Evolutionary conservation across 1,140 invertebrate species (phyloP).

Genomic region (Protaetia brevitarsis): DNA sequence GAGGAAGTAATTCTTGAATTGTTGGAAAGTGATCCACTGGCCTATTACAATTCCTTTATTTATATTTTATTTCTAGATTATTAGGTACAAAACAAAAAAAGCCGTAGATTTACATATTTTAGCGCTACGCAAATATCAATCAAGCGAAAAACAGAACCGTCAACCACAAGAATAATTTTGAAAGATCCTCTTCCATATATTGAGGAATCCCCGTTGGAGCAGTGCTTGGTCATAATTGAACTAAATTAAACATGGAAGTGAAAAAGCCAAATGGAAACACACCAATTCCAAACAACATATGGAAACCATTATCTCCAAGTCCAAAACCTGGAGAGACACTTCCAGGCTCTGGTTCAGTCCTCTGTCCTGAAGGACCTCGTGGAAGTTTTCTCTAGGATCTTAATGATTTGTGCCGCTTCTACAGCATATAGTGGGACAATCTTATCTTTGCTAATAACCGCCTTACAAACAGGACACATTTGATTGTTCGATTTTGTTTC

Average conservation of each 20-base stretch:
- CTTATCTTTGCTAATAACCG: slow-evolving; percentile 95
- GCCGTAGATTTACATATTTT: not conserved
- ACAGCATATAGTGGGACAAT: slow-evolving; percentile 99
- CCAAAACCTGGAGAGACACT: slow-evolving; percentile 76
- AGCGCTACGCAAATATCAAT: slow-evolving; percentile 83
- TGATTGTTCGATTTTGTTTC: slow-evolving; percentile 89
- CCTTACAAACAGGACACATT: slow-evolving; percentile 99
- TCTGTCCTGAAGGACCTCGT: slow-evolving; percentile 85
- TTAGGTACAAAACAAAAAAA: not conserved
- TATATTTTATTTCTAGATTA: not conserved
- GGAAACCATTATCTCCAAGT: slow-evolving; percentile 89
- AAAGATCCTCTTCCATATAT: slow-evolving; percentile 86
- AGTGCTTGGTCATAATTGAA: slow-evolving; percentile 73
- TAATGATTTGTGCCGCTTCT: slow-evolving; percentile 85
- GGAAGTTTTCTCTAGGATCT: slow-evolving; percentile 85
- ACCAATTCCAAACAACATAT: slow-evolving; percentile 99
- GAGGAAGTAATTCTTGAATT: too few species aligned
- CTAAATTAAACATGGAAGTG: slow-evolving; percentile 94
- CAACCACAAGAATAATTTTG: slow-evolving; percentile 90
- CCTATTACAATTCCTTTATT: too few species aligned
- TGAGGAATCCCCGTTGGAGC: slow-evolving; percentile 81
- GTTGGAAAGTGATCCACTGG: too few species aligned
- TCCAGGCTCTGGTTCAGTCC: slow-evolving; percentile 78
- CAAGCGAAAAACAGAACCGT: slow-evolving; percentile 88
- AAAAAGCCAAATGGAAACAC: slow-evolving; percentile 99